Base-by-base conservation (phyloP, 2,888 invertebrate species). In the Zygothrica quintamaculata region DNA sequence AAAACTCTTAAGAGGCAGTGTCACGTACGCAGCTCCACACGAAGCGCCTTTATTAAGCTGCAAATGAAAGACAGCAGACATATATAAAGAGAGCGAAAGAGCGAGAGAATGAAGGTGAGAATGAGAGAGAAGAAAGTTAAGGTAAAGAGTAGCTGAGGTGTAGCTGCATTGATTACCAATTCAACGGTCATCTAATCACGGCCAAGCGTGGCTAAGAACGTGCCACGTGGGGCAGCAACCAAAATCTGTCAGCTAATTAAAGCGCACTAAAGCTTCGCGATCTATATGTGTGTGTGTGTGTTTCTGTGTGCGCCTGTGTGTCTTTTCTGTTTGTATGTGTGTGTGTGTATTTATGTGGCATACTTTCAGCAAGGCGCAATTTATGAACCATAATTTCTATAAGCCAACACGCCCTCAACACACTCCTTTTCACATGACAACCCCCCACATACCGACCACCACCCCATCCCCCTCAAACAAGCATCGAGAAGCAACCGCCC, bases 131-230 rank as follows among this genome's bases (percentile, higher is more conserved):
- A 29, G 4, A n/a, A 29, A 9, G 7, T 29, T 7, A 34, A 1
- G 16, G 7, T 4, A 22, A 22, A 22, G 18, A 22, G 15, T 7
- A 1, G 25, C 13, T 4, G 74, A 84, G 74, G 74, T 77, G 26
- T 29, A 80, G 87, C 86, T 26, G 75, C 85, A 84, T 81, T 88
- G 90, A 90, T 89, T 90, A 90, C 90, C 89, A 90, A 90, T 90
- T 90, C 88, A 81, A 72, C 74, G 75, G 82, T 84, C 84, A 81
- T 87, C 87, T 77, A 75, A 84, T 72, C 81, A 88, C 75, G 64
- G 50, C 52, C 50, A 40, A 53, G 60, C 56, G 36, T n/a, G 55
- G 51, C 60, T 22, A 11, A 48, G 58, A 52, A 80, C 87, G 80
- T 80, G 80, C 61, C 47, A 42, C 43, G 33, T 52, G 56, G 36